phyloP scores from a whole-genome alignment of 2,797 vertebrate species.

The Sebastes elongatus region DNA sequence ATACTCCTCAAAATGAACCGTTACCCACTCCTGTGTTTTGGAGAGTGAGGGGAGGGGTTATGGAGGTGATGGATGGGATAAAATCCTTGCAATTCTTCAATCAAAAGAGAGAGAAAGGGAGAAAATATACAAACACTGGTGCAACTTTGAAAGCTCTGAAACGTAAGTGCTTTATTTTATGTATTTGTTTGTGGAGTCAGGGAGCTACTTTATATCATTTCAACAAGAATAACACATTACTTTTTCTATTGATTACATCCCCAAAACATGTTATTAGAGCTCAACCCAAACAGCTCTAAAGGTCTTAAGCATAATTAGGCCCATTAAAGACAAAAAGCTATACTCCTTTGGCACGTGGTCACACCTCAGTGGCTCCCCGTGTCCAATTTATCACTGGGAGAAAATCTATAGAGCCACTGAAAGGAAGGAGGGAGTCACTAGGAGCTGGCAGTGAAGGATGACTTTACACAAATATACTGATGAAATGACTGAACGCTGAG shows the following conservation, averaged over 20 bases:
- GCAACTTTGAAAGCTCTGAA: conserved; percentile 34
- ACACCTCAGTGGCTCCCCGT: conserved; percentile 66
- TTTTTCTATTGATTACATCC: conserved; percentile 26
- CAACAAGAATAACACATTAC: not conserved
- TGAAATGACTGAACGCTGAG: conserved; percentile 55
- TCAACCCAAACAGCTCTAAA: conserved; percentile 51
- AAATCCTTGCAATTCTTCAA: conserved; percentile 63
- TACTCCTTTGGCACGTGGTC: conserved; percentile 68
- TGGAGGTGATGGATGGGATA: conserved; percentile 69
- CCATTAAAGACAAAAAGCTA: conserved; percentile 63
- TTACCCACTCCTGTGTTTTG: conserved; percentile 47
- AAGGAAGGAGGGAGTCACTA: conserved; percentile 62
- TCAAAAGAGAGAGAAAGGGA: conserved; percentile 55
- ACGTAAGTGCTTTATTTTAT: conserved; percentile 13
- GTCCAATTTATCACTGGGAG: conserved; percentile 80
- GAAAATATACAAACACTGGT: conserved; percentile 31
- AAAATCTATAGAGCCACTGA: conserved; percentile 77
- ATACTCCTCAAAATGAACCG: conserved; percentile 56
- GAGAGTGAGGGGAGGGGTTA: conserved; percentile 60
- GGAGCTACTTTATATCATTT: not conserved
- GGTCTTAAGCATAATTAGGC: conserved; percentile 71
- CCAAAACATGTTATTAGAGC: conserved; percentile 35
- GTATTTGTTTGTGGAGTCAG: not conserved
- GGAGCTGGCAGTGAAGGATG: conserved; percentile 69
- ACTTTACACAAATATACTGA: conserved; percentile 56